These are phyloP conservation scores for Trichogramma pretiosum DNA, from an alignment of 1,140 invertebrate genomes.

Conservation along the genomic window DNA sequence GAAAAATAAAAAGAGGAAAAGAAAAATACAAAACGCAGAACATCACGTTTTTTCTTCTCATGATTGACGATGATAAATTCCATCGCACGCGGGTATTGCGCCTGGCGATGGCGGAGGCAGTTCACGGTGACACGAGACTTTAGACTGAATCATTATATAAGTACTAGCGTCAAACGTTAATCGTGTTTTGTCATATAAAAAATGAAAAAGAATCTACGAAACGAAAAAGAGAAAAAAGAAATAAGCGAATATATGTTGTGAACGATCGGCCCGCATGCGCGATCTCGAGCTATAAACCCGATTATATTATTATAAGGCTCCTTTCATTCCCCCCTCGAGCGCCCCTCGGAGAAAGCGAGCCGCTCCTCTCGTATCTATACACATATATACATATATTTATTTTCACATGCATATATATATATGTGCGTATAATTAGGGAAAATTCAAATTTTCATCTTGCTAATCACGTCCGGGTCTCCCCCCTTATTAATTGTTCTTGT, in stretches of 20 bases:
- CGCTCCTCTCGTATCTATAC: too few relatives aligned
- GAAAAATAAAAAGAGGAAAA: conserved; percentile 1
- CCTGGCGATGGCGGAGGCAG: conserved; percentile 41
- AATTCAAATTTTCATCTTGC: too few relatives aligned
- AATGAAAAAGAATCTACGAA: conserved; percentile 2
- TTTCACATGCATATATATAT: too few relatives aligned
- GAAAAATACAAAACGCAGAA: not conserved
- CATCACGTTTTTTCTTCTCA: too few relatives aligned
- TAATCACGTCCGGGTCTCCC: not conserved
- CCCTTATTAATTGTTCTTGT: conserved; percentile 13
- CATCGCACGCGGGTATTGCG: conserved; percentile 21
- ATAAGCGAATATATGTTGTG: not conserved
- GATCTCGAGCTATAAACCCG: not conserved
- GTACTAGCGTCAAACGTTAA: conserved; percentile 42
- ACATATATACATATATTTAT: too few relatives aligned
- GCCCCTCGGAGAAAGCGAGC: too few relatives aligned
- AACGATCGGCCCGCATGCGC: too few relatives aligned
- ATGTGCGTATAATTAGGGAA: too few relatives aligned
- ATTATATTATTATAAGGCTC: too few relatives aligned
- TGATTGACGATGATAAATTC: conserved; percentile 1
- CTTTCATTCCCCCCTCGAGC: too few relatives aligned
- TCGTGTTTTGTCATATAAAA: too few relatives aligned
- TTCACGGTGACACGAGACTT: conserved; percentile 47
- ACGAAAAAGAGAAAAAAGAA: not conserved
- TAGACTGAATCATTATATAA: conserved; percentile 44